Conservation (phyloP, 2,113 vertebrate genomes). For the Myrmophylax atrothorax region DNA sequence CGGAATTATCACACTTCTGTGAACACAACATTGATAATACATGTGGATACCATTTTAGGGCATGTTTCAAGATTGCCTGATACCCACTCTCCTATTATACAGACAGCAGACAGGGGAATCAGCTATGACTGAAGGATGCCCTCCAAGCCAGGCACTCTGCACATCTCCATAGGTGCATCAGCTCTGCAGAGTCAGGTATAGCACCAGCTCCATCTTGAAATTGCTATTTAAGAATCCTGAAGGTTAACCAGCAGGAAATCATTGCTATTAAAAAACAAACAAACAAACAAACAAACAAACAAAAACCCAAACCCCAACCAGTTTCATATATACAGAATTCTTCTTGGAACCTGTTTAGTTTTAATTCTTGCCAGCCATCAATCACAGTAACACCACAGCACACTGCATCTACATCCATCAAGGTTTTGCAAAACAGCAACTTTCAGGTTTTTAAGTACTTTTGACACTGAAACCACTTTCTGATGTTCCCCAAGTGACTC, state of each 20-base stretch:
- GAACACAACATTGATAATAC: neutral
- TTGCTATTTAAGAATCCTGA: neutral
- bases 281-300: neutral
- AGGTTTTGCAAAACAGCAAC: neutral
- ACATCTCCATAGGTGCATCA: neutral
- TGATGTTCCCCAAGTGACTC: neutral
- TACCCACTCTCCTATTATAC: neutral
- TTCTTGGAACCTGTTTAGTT: neutral
- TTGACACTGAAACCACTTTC: conserved; percentile 23
- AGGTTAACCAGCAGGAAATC: neutral
- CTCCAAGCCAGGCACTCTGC: neutral
- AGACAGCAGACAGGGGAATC: neutral
- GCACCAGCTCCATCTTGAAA: neutral
- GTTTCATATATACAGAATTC: neutral
- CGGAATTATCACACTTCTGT: neutral
- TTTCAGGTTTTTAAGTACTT: neutral
- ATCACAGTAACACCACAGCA: neutral
- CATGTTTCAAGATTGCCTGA: neutral
- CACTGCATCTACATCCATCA: neutral
- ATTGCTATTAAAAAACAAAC: neutral
- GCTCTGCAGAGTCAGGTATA: neutral
- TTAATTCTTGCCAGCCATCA: neutral
- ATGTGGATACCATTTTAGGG: neutral
- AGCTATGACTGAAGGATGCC: neutral
- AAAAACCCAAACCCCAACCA: too few relatives aligned